Base-by-base conservation (phyloP, 2,113 vertebrate species). In the Dromas ardeola region DNA sequence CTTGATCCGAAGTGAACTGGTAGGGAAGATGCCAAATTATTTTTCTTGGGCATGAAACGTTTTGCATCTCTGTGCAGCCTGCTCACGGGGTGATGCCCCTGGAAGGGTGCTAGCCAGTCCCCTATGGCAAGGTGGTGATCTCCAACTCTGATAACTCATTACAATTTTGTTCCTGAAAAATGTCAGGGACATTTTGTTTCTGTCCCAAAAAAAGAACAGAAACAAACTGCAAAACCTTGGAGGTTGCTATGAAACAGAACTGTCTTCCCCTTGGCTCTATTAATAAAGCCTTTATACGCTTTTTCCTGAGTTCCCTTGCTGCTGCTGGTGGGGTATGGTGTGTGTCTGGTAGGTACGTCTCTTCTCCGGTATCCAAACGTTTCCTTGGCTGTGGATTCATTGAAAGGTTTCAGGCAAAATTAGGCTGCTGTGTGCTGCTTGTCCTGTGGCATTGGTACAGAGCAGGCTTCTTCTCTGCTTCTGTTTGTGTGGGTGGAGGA, bases 211-310 rank as follows among this genome's bases (percentile, higher is more conserved):
- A 95, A 84, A 94, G 74, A 95, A 85, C 88, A 94, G 83, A 88
- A 97, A 88, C 88, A 92, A 86, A 80, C 85, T 93, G 47, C 40
- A 76, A 85, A 96, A 88, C 90, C 58, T 80, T 73, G 62, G 71
- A 62, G 49, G 93, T 96, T 96, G 90, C 93, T 94, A 90, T 66
- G 93, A 79, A 73, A 94, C 95, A 73, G 56, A 85, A 56, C 53
- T 2, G 16, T 86, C 79, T 90, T 96, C 72, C 53, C 34, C 52
- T 88, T 86, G 76, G 58, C 79, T 88, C 76, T 95, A 5, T 73
- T 95, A 83, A 80, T 77, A 81, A 90, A 73, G 50, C 40, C 27
- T 92, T 82, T 83, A 72, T 71, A 16, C 1, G 0, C 47, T 53
- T 6, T 27, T 13, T 71, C n/a, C 55, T 7, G 43, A 38, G 42